Evolutionary conservation across 2,113 vertebrate genomes (phyloP).

Genomic region (Alexandromys fortis): DNA sequence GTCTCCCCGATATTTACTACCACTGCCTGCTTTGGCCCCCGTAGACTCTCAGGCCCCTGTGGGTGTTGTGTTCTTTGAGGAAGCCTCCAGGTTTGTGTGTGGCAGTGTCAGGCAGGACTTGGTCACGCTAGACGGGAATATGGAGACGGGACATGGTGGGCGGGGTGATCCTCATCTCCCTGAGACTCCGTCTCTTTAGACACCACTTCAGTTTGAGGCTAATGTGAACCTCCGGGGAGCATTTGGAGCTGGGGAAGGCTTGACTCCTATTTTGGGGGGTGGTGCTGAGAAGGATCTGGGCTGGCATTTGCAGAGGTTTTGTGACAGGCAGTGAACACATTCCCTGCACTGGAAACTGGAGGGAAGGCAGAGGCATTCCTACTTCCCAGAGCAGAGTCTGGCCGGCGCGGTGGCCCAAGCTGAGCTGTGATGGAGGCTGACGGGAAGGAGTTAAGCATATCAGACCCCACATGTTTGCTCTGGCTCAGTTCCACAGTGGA

Average conservation of each 20-base stretch:
- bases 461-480: constrained; percentile 24
- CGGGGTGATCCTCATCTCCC: neutral
- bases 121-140: neutral
- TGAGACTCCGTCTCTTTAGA: neutral
- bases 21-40: neutral
- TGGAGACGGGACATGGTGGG: neutral
- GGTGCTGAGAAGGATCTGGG: neutral
- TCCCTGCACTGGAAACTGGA: neutral
- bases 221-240: neutral
- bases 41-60: neutral
- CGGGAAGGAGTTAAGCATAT: constrained; percentile 62
- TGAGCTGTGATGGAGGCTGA: neutral
- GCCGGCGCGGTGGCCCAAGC: neutral
- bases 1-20: neutral
- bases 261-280: neutral
- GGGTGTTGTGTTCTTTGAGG: neutral
- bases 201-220: neutral
- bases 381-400: neutral
- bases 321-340: neutral
- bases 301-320: neutral
- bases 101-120: neutral
- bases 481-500: constrained; percentile 49
- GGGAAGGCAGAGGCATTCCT: neutral
- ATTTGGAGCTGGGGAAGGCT: neutral
- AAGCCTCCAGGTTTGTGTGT: neutral